Evolutionary conservation across 2,797 vertebrate genomes (phyloP), one percentile per base, ranked within the genome.

Genomic region (Potorous gilbertii): DNA sequence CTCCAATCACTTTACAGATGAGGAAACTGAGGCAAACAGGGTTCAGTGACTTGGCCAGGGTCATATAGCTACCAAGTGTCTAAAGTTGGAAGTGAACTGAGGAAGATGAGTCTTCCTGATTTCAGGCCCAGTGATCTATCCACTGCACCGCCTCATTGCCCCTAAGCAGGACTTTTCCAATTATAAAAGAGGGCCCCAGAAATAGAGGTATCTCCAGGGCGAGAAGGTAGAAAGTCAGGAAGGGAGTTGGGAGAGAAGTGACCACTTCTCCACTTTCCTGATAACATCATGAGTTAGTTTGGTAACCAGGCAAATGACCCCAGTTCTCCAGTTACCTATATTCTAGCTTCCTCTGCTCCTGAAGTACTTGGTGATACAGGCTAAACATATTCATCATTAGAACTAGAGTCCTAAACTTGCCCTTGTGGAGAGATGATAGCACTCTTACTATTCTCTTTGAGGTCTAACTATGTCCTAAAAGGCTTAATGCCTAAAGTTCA

Each of bases 1-100:
- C 29, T 59, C 18, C 27, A 87, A 40, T 93, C n/a, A 81, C 34
- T 96, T 96, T 91, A 56, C 56, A 95, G 11, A 56, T 90, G 56
- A 94, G 50, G 29, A 96, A 96, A 92, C 62, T 52, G 52, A 96
- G 56, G 34, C 16, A 52, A 55, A 56, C 57, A 94, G 55, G 13
- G 90, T 21, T 92, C 54, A 92, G 12, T 62, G 66, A 95, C 18
- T 94, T 94, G 21, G 1, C 0, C 0, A 24, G 55, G 55, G 55
- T 56, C 55, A 56, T 21, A 56, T 21, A 56, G 55, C 55, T 56
- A 56, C 18, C 5, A 24, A 56, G 55, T 56, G 55, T 56, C 55
- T 56, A 5, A 56, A 21, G 21, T 16, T 56, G 55, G 21, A 27
- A 24, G 21, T 56, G 55, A 56, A 56, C 21, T 56, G 55, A 56